phyloP scores from a whole-genome alignment of 2,797 vertebrate genomes.

The Linurgus olivaceus region DNA sequence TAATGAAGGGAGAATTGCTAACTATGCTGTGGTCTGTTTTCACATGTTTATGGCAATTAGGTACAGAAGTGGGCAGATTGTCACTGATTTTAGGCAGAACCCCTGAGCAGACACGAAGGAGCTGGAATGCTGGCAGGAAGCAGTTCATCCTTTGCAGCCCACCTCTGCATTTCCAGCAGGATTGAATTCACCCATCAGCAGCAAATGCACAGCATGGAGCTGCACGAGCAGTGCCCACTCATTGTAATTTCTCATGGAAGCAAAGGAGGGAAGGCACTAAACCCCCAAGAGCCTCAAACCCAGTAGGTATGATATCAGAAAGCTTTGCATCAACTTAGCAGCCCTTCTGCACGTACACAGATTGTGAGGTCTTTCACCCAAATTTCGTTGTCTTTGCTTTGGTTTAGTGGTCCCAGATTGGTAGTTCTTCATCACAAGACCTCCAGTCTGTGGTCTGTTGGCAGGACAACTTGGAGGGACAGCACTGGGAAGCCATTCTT shows the following conservation, averaged over 20 bases:
- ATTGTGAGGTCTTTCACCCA: not conserved
- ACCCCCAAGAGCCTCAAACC: not conserved
- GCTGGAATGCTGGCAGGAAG: not conserved
- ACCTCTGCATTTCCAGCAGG: not conserved
- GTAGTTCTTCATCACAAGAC: not conserved
- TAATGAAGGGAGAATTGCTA: constrained; percentile 8
- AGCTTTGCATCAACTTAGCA: not conserved
- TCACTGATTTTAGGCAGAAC: not conserved
- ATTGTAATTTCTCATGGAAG: not conserved
- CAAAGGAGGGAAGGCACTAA: not conserved
- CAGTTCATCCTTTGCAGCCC: not conserved
- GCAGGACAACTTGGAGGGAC: not conserved
- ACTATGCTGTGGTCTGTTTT: not conserved
- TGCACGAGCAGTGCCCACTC: not conserved
- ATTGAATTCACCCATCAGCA: not conserved
- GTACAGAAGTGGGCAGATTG: not conserved
- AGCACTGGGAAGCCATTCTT: not conserved
- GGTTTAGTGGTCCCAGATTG: not conserved
- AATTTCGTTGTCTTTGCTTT: not conserved
- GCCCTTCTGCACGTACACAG: not conserved
- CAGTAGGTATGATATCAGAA: not conserved
- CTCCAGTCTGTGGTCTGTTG: not conserved
- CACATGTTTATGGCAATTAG: not conserved
- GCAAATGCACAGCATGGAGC: not conserved
- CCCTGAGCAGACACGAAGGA: not conserved